Conservation (phyloP, 2,888 invertebrate genomes). For the Cephalotes varians region DNA sequence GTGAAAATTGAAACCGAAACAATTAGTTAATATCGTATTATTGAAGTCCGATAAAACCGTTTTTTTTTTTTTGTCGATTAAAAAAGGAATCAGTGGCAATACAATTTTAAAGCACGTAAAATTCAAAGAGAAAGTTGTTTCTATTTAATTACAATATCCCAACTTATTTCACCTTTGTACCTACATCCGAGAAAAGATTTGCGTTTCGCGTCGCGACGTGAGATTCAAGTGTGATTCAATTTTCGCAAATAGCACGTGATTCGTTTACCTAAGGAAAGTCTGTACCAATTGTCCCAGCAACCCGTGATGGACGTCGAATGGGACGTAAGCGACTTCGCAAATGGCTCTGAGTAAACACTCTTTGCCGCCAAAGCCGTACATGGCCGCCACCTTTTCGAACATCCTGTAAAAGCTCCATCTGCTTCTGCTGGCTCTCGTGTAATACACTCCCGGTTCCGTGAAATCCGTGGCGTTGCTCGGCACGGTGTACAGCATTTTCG, state of each 20-base stretch:
- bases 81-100: background rate
- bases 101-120: background rate
- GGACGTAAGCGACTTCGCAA: conserved; percentile 91
- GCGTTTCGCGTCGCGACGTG: background rate
- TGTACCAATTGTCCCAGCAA: conserved; percentile 92
- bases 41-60: background rate
- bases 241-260: background rate
- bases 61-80: background rate
- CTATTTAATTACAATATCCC: background rate
- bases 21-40: background rate
- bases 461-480: conserved; percentile 84
- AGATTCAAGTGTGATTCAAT: background rate
- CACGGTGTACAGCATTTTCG: conserved; percentile 84
- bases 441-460: conserved; percentile 81
- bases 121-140: background rate
- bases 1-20: background rate
- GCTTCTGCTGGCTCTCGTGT: conserved; percentile 74
- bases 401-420: conserved; percentile 90
- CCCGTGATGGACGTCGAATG: conserved; percentile 90
- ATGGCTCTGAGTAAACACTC: conserved; percentile 91
- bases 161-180: background rate
- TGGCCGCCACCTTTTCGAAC: conserved; percentile 87
- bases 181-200: background rate
- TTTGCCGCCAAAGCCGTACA: conserved; percentile 85
- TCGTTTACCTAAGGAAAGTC: conserved; percentile 88